Conservation (phyloP, 2,888 invertebrate species). For the Platypus cylindrus region DNA sequence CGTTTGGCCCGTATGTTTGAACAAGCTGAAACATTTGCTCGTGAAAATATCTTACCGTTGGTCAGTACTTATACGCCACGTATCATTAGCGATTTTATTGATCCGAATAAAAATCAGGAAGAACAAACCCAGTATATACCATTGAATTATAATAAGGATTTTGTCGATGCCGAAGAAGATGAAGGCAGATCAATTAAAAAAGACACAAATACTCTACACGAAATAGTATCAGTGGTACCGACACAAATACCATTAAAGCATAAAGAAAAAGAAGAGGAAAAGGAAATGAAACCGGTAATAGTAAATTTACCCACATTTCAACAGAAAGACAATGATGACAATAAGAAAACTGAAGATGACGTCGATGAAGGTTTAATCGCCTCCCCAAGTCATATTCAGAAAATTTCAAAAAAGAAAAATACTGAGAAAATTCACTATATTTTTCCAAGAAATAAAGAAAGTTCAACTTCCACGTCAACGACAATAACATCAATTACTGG, state of each 20-base stretch:
- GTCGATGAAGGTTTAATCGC: constrained; percentile 16
- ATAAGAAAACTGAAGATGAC: too few species aligned
- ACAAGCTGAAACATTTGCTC: constrained; percentile 68
- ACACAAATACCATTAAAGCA: too few species aligned
- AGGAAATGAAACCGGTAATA: too few species aligned
- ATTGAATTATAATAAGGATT: constrained; percentile 26
- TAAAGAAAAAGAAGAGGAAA: too few species aligned
- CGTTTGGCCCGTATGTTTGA: constrained; percentile 66
- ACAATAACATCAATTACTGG: constrained; percentile 4
- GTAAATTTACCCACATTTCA: constrained; percentile 1
- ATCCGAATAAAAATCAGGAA: constrained; percentile 20
- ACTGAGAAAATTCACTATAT: constrained; percentile 16
- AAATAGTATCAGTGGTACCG: too few species aligned
- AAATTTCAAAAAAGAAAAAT: constrained; percentile 24
- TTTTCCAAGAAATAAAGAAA: constrained; percentile 11
- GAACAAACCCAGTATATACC: constrained; percentile 28
- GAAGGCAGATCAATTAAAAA: constrained; percentile 5
- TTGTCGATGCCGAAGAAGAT: too few species aligned
- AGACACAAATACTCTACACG: background rate
- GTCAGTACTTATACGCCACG: constrained; percentile 70
- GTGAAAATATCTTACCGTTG: constrained; percentile 61
- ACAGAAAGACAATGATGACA: background rate
- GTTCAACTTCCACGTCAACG: constrained; percentile 3
- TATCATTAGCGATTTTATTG: constrained; percentile 32
- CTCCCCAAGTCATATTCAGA: constrained; percentile 31